A percentile compares a stretch with the other conserved stretches of the same genome.
These are phyloP conservation scores for Aspidapion aeneum DNA, from an alignment of 2,888 invertebrate species.

Conservation along the genomic window DNA sequence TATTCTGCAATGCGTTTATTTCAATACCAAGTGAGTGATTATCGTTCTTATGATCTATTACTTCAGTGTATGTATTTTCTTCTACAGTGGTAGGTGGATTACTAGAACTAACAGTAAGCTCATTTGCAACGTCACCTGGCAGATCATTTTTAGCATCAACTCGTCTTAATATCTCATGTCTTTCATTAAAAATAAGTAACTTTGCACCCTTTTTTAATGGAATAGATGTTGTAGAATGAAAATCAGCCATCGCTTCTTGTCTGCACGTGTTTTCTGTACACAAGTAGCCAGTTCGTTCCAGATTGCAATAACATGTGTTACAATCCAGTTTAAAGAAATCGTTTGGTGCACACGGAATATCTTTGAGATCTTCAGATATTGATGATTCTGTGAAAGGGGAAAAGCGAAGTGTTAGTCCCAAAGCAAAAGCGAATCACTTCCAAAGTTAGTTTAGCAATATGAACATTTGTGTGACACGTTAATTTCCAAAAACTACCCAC, in stretches of 20 bases:
- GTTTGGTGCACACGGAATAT: conserved; percentile 50
- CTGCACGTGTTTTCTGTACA: conserved; percentile 53
- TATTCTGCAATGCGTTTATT: no score
- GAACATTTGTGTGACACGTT: no score
- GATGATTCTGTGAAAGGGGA: conserved; percentile 4
- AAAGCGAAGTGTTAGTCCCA: neutral
- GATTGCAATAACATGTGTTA: conserved; percentile 56
- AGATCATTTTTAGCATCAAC: neutral
- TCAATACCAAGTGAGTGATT: no score
- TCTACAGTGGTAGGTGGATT: no score
- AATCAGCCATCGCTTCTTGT: conserved; percentile 15
- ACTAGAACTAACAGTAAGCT: no score
- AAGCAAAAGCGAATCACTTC: neutral
- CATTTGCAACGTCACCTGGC: no score
- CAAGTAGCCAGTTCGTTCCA: conserved; percentile 53
- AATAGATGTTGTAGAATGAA: conserved; percentile 28
- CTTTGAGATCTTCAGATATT: conserved; percentile 39
- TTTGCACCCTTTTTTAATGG: conserved; percentile 38
- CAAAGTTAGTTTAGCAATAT: neutral
- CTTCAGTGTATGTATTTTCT: no score
- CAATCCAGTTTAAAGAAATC: conserved; percentile 56
- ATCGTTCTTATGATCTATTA: no score
- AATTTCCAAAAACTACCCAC: no score
- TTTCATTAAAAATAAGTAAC: conserved; percentile 31
- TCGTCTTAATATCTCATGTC: conserved; percentile 16